Evolutionary conservation across 2,113 vertebrate species (phyloP).

Genomic region (Xiphias gladius): DNA sequence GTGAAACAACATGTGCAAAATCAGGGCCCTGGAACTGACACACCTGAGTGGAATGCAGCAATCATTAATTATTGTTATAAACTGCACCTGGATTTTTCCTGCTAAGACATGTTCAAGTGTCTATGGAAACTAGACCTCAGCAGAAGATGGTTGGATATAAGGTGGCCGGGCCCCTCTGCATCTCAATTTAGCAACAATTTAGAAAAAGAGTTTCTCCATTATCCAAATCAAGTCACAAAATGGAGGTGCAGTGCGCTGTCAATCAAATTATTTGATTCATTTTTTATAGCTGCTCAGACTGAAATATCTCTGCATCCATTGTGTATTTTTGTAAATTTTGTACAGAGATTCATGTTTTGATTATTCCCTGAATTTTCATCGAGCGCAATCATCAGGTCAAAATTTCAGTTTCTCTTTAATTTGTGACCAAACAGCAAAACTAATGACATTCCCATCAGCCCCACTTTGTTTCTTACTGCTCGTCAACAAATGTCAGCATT

Average conservation of each 20-base stretch:
- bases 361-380: too few species aligned
- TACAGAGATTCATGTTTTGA: not conserved
- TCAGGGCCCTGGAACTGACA: not conserved
- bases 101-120: not conserved
- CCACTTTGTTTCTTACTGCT: too few species aligned
- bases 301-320: not conserved
- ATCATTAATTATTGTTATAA: slow-evolving; percentile 21
- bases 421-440: too few species aligned
- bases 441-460: too few species aligned
- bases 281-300: not conserved
- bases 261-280: too few species aligned
- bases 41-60: slow-evolving; percentile 23
- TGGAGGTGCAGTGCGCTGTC: not conserved
- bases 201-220: not conserved
- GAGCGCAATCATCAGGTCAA: too few species aligned
- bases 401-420: too few species aligned
- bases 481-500: too few species aligned
- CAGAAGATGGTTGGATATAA: not conserved
- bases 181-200: not conserved
- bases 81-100: slow-evolving; percentile 34
- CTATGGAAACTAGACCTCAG: not conserved
- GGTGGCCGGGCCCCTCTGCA: not conserved
- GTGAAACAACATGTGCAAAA: slow-evolving; percentile 15
- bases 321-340: not conserved
- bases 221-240: slow-evolving; percentile 10